A percentile compares a stretch with the other conserved stretches of the same genome.
These are phyloP conservation scores for Lampris incognitus DNA, from an alignment of 2,113 vertebrate genomes.

Conservation along the genomic window DNA sequence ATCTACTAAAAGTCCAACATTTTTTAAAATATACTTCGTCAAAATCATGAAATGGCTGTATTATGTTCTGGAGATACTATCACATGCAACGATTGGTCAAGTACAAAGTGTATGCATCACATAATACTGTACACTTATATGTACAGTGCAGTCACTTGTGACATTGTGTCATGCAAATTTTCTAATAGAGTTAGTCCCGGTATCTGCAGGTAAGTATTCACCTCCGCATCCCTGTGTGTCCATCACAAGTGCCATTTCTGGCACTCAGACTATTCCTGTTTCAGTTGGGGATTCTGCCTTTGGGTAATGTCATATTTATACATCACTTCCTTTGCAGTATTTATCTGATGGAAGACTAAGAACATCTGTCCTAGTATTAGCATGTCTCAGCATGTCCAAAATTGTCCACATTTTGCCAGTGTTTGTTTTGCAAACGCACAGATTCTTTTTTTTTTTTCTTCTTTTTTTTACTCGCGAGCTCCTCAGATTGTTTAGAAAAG, in stretches of 20 bases:
- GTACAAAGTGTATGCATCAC: too few relatives aligned
- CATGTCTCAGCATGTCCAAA: conserved; percentile 2
- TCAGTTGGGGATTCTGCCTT: background rate
- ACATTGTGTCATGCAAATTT: too few relatives aligned
- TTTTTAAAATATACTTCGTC: too few relatives aligned
- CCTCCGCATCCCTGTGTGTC: too few relatives aligned
- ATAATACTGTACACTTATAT: too few relatives aligned
- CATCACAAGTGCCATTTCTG: conserved; percentile 15
- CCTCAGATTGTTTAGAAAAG: conserved; percentile 45
- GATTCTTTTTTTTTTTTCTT: background rate
- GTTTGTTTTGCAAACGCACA: conserved; percentile 40
- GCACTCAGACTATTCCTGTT: background rate
- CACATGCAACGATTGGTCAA: too few relatives aligned
- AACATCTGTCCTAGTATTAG: conserved; percentile 18
- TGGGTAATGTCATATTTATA: conserved; percentile 9
- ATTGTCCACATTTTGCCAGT: conserved; percentile 32
- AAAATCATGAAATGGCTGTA: too few relatives aligned
- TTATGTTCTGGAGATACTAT: too few relatives aligned
- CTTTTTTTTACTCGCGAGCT: conserved; percentile 31
- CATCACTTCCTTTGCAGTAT: conserved; percentile 13
- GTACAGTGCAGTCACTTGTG: too few relatives aligned
- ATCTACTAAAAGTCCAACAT: too few relatives aligned
- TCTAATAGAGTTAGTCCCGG: too few relatives aligned
- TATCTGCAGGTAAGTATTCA: too few relatives aligned
- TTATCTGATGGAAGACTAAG: conserved; percentile 42